Evolutionary conservation across 92 coral and sea anemone species (phyloP), one percentile per base, ranked within the genome.

Genomic region (Palythoa heliodiscus): DNA sequence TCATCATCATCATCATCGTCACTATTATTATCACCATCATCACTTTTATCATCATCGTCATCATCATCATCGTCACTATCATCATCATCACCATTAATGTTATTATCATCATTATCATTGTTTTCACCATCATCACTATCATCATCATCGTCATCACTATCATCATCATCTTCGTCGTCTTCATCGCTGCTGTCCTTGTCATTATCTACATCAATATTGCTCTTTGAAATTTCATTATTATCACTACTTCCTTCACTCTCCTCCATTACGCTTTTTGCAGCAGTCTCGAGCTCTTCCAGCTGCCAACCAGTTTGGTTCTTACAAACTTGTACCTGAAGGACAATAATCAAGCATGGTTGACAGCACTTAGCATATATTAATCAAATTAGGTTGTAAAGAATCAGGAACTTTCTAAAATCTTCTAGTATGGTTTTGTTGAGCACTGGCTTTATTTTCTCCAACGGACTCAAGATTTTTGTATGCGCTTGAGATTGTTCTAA

Each of bases 241-340:
- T 10, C 12, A 19, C 11, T 63, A n/a, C 2, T 63, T 23, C 25
- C 24, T 19, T 63, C 25, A 35, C 22, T n/a, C 25, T 63, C 69
- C 69, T 63, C 23, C 69, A 63, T 11, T 5, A 63, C 2, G 23
- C 0, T 63, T n/a, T 63, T n/a, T n/a, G 69, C 69, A 7, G 69
- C 24, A 1, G 69, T n/a, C 69, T 63, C 69, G 20, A 63, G 69
- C 11, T 63, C 69, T 23, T 63, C 69, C 23, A 63, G 9, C 69
- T 20, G 4, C 69, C 69, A 63, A 63, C 69, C 69, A 63, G 69
- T 63, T 63, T 63, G 69, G 69, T 24, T 63, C 35, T 63, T 63
- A n/a, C 23, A 63, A n/a, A 63, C 22, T 63, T 63, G 69, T 6
- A 63, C 29, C 69, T 63, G 69, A 63, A 63, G 19, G 50, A 6